phyloP scores from a whole-genome alignment of 2,797 vertebrate species.

The Nothura maculosa region DNA sequence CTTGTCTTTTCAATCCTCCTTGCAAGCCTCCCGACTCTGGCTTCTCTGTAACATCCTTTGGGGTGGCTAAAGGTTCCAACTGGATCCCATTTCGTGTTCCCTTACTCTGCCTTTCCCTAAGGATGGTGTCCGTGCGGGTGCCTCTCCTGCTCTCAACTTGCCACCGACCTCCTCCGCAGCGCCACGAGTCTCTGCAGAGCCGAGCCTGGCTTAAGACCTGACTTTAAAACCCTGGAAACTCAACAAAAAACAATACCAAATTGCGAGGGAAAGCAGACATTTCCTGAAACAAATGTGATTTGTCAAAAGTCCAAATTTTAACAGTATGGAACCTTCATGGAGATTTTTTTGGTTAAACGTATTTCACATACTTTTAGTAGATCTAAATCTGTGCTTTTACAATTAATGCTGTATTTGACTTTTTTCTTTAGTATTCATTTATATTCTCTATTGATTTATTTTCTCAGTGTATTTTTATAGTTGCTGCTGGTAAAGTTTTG shows the following conservation, averaged over 20 bases:
- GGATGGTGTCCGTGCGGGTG: not conserved
- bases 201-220: not conserved
- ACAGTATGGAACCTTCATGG: not conserved
- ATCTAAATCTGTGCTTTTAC: not conserved
- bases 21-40: not conserved
- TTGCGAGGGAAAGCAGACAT: not conserved
- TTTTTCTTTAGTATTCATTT: not conserved
- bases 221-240: not conserved
- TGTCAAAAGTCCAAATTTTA: not conserved
- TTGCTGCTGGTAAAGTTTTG: not conserved
- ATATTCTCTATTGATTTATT: not conserved
- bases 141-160: accelerated
- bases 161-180: not conserved
- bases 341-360: not conserved
- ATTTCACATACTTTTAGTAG: not conserved
- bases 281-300: not conserved
- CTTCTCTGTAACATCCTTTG: not conserved
- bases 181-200: not conserved
- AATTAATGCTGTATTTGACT: not conserved
- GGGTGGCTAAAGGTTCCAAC: not conserved
- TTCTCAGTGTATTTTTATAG: not conserved
- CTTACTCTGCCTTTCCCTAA: not conserved
- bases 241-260: not conserved
- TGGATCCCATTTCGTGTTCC: not conserved
- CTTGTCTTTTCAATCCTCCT: accelerated